These are phyloP conservation scores for Aythya baeri DNA, from an alignment of 2,113 vertebrate genomes.

Conservation along the genomic window DNA sequence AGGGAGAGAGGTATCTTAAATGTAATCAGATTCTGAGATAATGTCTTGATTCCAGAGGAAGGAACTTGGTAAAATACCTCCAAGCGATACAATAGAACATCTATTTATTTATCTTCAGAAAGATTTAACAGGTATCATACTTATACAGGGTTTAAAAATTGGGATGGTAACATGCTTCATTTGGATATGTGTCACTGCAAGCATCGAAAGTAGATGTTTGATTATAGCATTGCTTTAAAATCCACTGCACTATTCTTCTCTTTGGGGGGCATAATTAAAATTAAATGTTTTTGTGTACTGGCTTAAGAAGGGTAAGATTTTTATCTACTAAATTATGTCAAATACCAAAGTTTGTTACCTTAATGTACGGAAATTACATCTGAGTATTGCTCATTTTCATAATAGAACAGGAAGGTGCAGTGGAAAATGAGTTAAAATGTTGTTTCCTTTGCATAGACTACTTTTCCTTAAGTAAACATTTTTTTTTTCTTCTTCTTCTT, in stretches of 20 bases:
- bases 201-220: not conserved
- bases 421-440: not conserved
- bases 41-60: not conserved
- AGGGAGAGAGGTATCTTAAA: not conserved
- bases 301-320: not conserved
- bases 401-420: not conserved
- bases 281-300: not conserved
- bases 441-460: not conserved
- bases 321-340: not conserved
- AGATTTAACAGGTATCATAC: not conserved
- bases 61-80: not conserved
- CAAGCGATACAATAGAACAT: not conserved
- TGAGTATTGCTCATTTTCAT: not conserved
- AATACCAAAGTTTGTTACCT: not conserved
- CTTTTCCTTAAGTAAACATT: not conserved
- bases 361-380: not conserved
- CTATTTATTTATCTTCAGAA: not conserved
- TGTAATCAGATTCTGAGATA: not conserved
- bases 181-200: not conserved
- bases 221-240: not conserved
- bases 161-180: not conserved
- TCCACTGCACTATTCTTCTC: not conserved
- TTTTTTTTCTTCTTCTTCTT: not conserved
- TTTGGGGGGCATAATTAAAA: not conserved
- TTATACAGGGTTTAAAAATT: not conserved